Percentiles rank a stretch among this genome's conserved stretches.
These are phyloP conservation scores for Dendroctonus ponderosae DNA, from an alignment of 1,140 invertebrate species.

Conservation along the genomic window DNA sequence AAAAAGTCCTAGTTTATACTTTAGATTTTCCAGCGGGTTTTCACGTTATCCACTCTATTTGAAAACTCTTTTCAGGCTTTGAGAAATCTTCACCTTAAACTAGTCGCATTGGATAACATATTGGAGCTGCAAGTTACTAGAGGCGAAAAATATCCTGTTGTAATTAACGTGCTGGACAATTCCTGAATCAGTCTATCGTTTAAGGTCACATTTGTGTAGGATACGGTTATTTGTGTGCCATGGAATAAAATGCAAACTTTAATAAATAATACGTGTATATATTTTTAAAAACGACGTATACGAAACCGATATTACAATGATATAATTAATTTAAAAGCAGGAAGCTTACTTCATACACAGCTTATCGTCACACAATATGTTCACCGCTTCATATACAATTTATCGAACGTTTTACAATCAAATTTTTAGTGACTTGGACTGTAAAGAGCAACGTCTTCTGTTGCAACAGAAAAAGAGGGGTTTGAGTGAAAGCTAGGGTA, in stretches of 20 bases:
- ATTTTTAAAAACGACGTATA: constrained; percentile 25
- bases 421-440: too few species aligned
- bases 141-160: constrained; percentile 36
- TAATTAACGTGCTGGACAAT: constrained; percentile 26
- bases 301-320: constrained; percentile 1
- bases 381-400: not conserved
- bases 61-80: constrained; percentile 7
- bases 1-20: not conserved
- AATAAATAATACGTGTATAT: constrained; percentile 24
- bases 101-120: constrained; percentile 32
- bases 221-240: not conserved
- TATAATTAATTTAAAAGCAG: constrained; percentile 12
- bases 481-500: too few species aligned
- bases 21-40: too few species aligned
- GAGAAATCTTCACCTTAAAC: constrained; percentile 32
- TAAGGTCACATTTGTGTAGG: not conserved
- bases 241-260: constrained; percentile 3
- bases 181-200: not conserved
- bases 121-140: constrained; percentile 36
- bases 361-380: not conserved
- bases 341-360: constrained; percentile 6
- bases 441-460: too few species aligned
- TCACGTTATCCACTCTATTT: not conserved
- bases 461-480: too few species aligned
- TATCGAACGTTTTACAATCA: too few species aligned